Evolutionary conservation across 1,140 invertebrate species (phyloP).

Genomic region (Anastrepha ludens): DNA sequence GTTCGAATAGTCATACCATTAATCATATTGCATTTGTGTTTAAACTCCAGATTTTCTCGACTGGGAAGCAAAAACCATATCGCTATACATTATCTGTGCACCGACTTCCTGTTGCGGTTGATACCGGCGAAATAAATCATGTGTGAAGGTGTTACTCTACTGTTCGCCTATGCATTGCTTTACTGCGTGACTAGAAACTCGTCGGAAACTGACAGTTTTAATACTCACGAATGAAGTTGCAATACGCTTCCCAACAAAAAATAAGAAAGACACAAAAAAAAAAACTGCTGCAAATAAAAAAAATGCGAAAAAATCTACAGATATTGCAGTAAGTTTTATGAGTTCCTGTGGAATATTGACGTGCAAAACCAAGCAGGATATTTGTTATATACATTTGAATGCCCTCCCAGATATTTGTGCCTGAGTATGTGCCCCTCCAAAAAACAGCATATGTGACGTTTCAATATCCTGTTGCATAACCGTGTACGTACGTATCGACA

Average conservation of each 20-base stretch:
- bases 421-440: not conserved
- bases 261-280: not conserved
- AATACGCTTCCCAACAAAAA: not conserved
- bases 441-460: constrained; percentile 45
- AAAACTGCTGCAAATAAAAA: not conserved
- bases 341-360: constrained; percentile 61
- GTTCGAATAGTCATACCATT: too few species aligned
- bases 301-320: not conserved
- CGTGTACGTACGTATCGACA: not conserved
- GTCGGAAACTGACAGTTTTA: constrained; percentile 70
- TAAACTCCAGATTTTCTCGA: not conserved
- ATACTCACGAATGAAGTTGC: constrained; percentile 68
- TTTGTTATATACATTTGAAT: not conserved
- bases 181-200: constrained; percentile 38
- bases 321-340: constrained; percentile 62
- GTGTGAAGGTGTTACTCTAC: constrained; percentile 54
- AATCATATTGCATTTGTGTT: too few species aligned
- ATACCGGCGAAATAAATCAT: constrained; percentile 53
- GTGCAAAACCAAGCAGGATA: constrained; percentile 59
- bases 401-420: not conserved
- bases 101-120: constrained; percentile 52
- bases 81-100: constrained; percentile 54
- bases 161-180: constrained; percentile 51
- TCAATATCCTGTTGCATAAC: constrained; percentile 53
- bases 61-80: constrained; percentile 65